Evolutionary conservation across 2,113 vertebrate species (phyloP), one percentile per base, ranked within the genome.

Genomic region (Illadopsis cleaveri): DNA sequence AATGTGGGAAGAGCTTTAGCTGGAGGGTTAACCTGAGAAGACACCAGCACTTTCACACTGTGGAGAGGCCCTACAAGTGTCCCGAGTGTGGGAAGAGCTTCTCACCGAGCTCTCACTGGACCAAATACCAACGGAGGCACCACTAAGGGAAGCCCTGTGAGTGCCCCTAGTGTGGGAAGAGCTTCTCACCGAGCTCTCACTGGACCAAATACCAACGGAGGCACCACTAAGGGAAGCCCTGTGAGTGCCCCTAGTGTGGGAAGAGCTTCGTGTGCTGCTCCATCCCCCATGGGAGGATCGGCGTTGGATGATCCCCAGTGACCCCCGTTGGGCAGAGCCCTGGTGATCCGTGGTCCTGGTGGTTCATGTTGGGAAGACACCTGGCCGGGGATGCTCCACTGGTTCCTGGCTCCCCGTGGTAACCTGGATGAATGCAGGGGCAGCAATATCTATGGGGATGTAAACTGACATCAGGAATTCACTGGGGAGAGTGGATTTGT

Each of bases 341-440:
- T 37, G 66, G 45, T 50, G 66, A 50, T 37, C 42, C 2, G 9
- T 57, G 9, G 33, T n/a, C 15, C 23, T 37, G n/a, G 15, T 37
- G n/a, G 18, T 60, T 8, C 3, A 0, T 62, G 27, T 62, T 62
- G 27, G 37, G 18, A 62, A 19, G 12, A 40, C 27, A 30, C 60
- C 27, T 62, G 38, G 27, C 27, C 21, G 27, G 18, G 27, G 27
- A 4, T 3, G 8, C 18, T 62, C 27, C 27, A 21, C 60, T 40
- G 30, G 19, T 15, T 62, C n/a, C n/a, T 37, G 17, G 8, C 6
- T 50, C 13, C 12, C 27, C 0, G 2, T 38, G n/a, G 10, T 10
- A 9, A 37, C n/a, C 13, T 37, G n/a, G 13, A 37, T 21, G 11
- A 37, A 50, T 1, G 1, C 25, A 30, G 47, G 25, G 12, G 18